Base-by-base conservation (phyloP, 1,140 invertebrate genomes). In the Helicorthomorpha holstii region DNA sequence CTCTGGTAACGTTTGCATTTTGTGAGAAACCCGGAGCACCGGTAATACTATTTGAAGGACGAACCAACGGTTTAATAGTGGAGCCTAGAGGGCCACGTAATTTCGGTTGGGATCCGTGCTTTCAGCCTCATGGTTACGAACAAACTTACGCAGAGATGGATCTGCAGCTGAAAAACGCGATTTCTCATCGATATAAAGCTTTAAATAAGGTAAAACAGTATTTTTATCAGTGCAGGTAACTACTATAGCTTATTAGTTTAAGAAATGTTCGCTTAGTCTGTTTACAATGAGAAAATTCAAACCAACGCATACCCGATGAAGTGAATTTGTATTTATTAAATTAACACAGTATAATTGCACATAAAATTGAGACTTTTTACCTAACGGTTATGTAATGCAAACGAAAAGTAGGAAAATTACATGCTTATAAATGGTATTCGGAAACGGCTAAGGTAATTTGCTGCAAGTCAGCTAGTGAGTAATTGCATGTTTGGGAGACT, bases 51-150 rank as follows among this genome's bases (percentile, higher is more conserved):
- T 76, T 96, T 66, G 75, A 83, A 73, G 95, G 94, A 7, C 69
- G 66, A 58, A 89, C 84, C 2, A 64, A 80, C 54, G 95, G 95
- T 1, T 72, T 63, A 26, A 98, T 99, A 59, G 95, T 98, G 0
- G 61, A 63, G 53, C 94, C 95, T 1, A 70, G 87, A 64, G 73
- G 72, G 25, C 64, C 77, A 1, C 70, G 74, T 47, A 81, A 85
- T 63, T 98, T 98, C 75, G 94, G 94, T 1, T 99, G 93, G 92
- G 95, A 98, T 74, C 82, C 91, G 3, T 83, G 89, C 61, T 99
- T 99, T 63, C 79, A 88, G 62, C 95, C 95, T 0, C 69, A 79
- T 24, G 85, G 81, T 14, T 85, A 79, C 62, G 69, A 80, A 19
- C 65, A 83, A 66, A 98, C 94, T 21, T 98, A 86, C 70, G 94